A percentile compares a stretch with the other conserved stretches of the same genome.
Evolutionary conservation across 35 echinoderm and acorn worm genomes (phyloP).

Genomic region (Ptychodera flava): DNA sequence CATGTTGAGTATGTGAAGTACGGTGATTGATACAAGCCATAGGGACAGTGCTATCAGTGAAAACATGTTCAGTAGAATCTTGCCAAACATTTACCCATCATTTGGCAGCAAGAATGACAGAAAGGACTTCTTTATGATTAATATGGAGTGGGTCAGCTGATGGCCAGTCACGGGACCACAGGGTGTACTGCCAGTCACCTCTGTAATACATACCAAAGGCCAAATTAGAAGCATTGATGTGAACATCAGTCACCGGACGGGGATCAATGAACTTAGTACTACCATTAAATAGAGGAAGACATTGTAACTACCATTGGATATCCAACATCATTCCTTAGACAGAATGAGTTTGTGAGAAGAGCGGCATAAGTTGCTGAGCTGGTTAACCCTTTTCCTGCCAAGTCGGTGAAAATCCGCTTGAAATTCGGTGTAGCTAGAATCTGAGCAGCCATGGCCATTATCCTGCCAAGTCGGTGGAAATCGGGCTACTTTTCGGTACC

Average conservation of each 20-base stretch:
- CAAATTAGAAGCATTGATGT: too few species aligned
- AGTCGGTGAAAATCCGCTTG: too few species aligned
- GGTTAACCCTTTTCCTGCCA: too few species aligned
- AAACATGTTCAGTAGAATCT: not conserved
- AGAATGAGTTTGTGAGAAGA: not conserved
- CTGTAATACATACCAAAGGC: not conserved
- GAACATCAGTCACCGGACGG: not conserved
- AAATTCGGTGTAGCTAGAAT: too few species aligned
- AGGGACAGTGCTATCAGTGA: not conserved
- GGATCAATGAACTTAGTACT: not conserved
- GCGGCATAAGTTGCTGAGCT: not conserved
- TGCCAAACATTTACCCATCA: not conserved
- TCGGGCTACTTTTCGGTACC: too few species aligned
- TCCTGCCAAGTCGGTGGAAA: too few species aligned
- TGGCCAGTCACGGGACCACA: not conserved
- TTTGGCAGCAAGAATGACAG: not conserved
- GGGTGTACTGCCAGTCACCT: not conserved
- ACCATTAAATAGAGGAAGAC: not conserved
- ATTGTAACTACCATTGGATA: not conserved
- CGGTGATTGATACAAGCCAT: not conserved
- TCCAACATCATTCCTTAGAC: not conserved
- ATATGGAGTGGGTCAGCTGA: not conserved
- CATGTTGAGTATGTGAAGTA: not conserved
- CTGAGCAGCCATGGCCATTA: too few species aligned
- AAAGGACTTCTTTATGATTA: not conserved